Conservation (phyloP, 2,113 vertebrate genomes). For the Tonatia bakeri region DNA sequence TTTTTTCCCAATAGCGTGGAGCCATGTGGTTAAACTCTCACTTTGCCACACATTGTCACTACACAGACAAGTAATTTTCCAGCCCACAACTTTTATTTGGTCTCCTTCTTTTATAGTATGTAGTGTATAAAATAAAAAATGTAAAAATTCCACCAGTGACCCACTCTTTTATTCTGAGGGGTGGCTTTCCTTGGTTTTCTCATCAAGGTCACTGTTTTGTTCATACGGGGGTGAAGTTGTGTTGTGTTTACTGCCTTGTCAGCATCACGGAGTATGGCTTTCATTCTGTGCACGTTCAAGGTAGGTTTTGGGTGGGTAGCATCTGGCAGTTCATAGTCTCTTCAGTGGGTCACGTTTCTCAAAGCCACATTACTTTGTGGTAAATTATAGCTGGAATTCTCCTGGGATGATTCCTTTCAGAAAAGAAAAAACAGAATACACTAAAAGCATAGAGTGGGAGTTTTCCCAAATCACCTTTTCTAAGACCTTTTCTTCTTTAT, state of each 20-base stretch:
- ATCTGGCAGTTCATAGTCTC: background rate
- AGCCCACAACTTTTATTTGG: background rate
- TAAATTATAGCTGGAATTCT: conserved; percentile 49
- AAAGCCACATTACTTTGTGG: background rate
- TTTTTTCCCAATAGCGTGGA: background rate
- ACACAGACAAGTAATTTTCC: background rate
- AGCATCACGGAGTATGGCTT: background rate
- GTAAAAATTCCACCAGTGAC: background rate
- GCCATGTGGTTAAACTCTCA: background rate
- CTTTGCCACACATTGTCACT: background rate
- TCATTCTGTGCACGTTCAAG: background rate
- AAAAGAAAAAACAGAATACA: conserved; percentile 40
- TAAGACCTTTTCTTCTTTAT: conserved; percentile 11
- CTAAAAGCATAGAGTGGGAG: conserved; percentile 20
- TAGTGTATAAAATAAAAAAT: background rate
- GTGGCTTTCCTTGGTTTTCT: background rate
- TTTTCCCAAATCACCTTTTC: background rate
- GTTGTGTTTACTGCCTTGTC: background rate
- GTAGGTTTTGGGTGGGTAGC: background rate
- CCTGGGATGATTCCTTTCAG: conserved; percentile 55
- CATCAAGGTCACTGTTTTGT: background rate
- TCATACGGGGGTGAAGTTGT: background rate
- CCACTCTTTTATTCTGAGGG: background rate
- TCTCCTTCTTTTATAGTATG: background rate
- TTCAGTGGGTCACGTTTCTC: conserved; percentile 41